Percentiles rank a stretch among this genome's conserved stretches.
Evolutionary conservation across 2,888 invertebrate genomes (phyloP).

Genomic region (Hydriomena furcata): DNA sequence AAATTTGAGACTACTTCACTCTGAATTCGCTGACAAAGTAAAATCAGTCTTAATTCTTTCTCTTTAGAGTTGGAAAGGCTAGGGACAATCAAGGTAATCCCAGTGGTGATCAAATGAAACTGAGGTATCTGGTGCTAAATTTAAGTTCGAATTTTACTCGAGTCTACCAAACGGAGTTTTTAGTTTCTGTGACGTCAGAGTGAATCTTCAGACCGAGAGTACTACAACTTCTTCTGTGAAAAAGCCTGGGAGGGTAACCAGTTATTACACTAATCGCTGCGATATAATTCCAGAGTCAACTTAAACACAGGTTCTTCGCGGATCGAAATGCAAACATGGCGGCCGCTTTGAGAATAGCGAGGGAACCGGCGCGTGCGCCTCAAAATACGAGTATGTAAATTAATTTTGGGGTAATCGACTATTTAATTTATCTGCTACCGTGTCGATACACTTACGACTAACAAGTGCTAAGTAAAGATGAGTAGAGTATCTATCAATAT

Average conservation of each 20-base stretch:
- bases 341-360: conserved; percentile 77
- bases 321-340: conserved; percentile 84
- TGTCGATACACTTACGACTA: not conserved
- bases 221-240: conserved; percentile 51
- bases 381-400: conserved; percentile 27
- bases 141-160: conserved; percentile 3
- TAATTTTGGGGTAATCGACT: conserved; percentile 25
- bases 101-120: not conserved
- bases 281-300: conserved; percentile 83
- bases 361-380: conserved; percentile 58
- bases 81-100: not conserved
- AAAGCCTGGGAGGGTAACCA: conserved; percentile 73
- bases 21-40: conserved; percentile 22
- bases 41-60: conserved; percentile 14
- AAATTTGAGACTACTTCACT: conserved; percentile 41
- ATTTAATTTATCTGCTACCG: conserved; percentile 20
- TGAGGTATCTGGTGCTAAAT: not conserved
- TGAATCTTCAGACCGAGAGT: conserved; percentile 42
- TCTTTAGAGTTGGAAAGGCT: not conserved
- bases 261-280: conserved; percentile 84
- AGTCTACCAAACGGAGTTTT: not conserved
- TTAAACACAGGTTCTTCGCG: conserved; percentile 83
- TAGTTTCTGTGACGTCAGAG: not conserved
- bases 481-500: too few relatives aligned
- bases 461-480: too few relatives aligned